Conservation (phyloP, 2,113 vertebrate genomes). For the Platycercus adscitus region DNA sequence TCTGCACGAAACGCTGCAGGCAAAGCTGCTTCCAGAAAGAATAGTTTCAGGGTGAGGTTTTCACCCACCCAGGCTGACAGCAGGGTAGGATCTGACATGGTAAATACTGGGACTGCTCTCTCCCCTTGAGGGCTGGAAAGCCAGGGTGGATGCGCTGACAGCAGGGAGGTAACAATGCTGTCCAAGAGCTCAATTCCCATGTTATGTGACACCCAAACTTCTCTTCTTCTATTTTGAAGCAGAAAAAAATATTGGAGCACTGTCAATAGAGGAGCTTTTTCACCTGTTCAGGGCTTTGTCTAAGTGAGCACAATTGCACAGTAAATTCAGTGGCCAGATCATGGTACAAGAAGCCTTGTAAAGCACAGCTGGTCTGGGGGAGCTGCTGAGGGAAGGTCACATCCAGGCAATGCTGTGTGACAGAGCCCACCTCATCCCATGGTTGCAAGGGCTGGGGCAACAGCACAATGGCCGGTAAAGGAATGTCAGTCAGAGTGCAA, state of each 20-base stretch:
- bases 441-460: not conserved
- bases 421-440: not conserved
- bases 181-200: not conserved
- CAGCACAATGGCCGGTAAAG: not conserved
- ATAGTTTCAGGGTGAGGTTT: not conserved
- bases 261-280: not conserved
- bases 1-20: not conserved
- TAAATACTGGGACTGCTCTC: not conserved
- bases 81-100: not conserved
- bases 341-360: not conserved
- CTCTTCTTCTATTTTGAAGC: not conserved
- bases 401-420: not conserved
- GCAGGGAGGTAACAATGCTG: not conserved
- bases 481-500: not conserved
- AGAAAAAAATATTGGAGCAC: not conserved
- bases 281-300: not conserved
- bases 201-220: not conserved
- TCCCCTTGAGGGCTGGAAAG: not conserved
- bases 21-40: not conserved
- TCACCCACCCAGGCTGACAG: not conserved
- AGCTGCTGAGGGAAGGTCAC: not conserved
- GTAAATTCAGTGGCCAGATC: not conserved
- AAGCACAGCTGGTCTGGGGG: too few species aligned
- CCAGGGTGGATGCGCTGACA: fast-evolving
- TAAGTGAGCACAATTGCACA: not conserved